phyloP scores from a whole-genome alignment of 2,113 vertebrate genomes.

The Trogon surrucura region DNA sequence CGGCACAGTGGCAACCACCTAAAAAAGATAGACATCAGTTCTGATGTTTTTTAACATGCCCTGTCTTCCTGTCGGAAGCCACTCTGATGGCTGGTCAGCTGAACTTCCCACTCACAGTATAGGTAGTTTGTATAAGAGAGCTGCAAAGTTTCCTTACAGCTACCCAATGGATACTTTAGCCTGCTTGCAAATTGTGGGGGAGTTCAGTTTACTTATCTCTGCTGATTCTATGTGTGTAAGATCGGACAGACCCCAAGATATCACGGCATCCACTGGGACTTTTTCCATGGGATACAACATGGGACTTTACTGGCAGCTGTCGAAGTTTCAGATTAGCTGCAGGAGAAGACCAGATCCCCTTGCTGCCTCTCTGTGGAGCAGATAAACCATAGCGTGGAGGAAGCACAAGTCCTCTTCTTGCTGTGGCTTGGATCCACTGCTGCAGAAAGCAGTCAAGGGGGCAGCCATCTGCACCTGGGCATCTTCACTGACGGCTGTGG shows the following conservation, averaged over 20 bases:
- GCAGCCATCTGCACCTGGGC: not conserved
- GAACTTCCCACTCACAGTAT: not conserved
- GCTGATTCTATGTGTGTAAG: not conserved
- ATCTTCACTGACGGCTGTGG: not conserved
- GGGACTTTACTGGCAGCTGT: not conserved
- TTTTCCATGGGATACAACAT: not conserved
- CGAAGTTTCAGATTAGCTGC: not conserved
- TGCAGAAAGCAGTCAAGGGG: not conserved
- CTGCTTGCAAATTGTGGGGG: not conserved
- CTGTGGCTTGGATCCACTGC: not conserved
- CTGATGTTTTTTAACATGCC: not conserved
- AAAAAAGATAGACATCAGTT: not conserved
- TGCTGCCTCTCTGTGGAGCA: not conserved
- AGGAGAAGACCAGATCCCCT: not conserved
- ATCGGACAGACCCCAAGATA: not conserved
- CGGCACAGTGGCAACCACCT: not conserved
- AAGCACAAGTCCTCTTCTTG: not conserved
- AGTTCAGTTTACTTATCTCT: not conserved
- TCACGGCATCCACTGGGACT: not conserved
- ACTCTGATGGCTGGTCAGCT: not conserved
- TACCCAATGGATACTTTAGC: not conserved
- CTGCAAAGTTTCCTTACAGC: not conserved
- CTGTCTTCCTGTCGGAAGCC: not conserved
- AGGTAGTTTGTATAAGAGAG: not conserved
- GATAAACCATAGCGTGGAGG: not conserved